phyloP scores from a whole-genome alignment of 2,888 invertebrate genomes.

The Trisateles emortualis region DNA sequence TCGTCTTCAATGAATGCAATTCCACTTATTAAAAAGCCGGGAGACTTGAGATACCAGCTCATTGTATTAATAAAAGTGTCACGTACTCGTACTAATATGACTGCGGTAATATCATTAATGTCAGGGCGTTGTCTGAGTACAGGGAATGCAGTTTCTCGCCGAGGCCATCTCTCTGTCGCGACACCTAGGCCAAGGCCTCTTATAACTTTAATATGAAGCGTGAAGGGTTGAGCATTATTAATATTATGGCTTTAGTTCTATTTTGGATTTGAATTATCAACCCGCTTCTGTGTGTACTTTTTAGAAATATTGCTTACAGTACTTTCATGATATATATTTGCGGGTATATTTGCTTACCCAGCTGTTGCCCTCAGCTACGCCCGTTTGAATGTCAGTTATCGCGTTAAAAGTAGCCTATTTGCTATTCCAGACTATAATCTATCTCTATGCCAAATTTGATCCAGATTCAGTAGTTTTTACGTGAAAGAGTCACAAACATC shows the following conservation, averaged over 20 bases:
- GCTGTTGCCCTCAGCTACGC: too few relatives aligned
- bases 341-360: too few relatives aligned
- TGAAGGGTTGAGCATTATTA: neutral
- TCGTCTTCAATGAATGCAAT: too few relatives aligned
- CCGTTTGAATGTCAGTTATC: too few relatives aligned
- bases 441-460: too few relatives aligned
- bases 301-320: too few relatives aligned
- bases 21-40: neutral
- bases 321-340: too few relatives aligned
- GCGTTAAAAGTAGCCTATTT: too few relatives aligned
- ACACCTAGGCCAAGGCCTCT: conserved; percentile 18
- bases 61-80: conserved; percentile 6
- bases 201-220: neutral
- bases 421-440: too few relatives aligned
- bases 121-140: conserved; percentile 9
- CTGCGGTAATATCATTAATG: conserved; percentile 14
- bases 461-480: too few relatives aligned
- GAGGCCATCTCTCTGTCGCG: conserved; percentile 19
- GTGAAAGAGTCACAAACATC: too few relatives aligned
- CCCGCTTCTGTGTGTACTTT: too few relatives aligned
- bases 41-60: neutral
- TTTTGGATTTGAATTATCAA: neutral
- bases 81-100: neutral
- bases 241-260: neutral
- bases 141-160: conserved; percentile 22